Evolutionary conservation across 2,113 vertebrate genomes (phyloP).

Genomic region (Bufo bufo): DNA sequence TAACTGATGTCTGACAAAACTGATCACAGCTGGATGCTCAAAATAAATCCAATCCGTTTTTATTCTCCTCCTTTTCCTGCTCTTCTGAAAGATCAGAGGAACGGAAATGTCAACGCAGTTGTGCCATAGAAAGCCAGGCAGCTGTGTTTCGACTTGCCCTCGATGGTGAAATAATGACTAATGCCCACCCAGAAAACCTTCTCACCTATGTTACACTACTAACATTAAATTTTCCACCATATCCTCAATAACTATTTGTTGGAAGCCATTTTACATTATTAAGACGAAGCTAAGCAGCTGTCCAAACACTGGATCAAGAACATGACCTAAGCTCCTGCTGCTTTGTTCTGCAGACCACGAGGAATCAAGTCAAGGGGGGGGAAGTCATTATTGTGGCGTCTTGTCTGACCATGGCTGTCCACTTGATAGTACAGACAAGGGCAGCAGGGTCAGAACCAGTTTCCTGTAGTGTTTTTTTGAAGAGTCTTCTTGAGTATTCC

Average conservation of each 20-base stretch:
- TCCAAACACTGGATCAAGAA: background rate
- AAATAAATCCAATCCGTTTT: too few relatives aligned
- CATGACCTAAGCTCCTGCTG: constrained; percentile 9
- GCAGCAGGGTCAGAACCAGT: background rate
- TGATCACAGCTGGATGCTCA: too few relatives aligned
- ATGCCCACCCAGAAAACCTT: background rate
- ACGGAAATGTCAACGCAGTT: too few relatives aligned
- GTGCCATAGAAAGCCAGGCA: background rate
- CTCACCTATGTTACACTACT: background rate
- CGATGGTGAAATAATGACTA: background rate
- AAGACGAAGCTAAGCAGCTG: background rate
- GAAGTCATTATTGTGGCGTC: background rate
- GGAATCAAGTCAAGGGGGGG: background rate
- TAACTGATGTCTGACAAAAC: too few relatives aligned
- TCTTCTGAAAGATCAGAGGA: too few relatives aligned
- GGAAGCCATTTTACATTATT: background rate
- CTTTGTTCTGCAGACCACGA: background rate
- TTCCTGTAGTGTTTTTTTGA: background rate
- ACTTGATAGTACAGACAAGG: background rate
- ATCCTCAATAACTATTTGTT: background rate
- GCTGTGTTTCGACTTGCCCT: background rate
- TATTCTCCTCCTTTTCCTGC: too few relatives aligned
- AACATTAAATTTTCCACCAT: background rate
- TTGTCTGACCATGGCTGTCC: background rate
- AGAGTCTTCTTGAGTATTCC: background rate